Conservation (phyloP, 2,888 invertebrate genomes). For the Euplagia quadripunctaria region DNA sequence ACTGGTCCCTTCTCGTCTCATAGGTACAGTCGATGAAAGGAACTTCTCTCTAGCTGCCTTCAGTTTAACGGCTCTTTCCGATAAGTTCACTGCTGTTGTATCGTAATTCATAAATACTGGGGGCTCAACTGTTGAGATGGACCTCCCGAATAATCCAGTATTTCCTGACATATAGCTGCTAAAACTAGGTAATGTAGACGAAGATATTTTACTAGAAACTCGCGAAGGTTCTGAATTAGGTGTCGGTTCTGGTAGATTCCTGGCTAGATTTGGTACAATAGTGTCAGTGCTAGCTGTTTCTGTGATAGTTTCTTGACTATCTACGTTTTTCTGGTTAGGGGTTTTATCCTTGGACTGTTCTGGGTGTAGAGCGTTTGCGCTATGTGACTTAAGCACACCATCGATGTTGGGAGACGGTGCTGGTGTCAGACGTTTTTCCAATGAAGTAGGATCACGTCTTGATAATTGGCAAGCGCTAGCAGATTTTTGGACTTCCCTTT, state of each 20-base stretch:
- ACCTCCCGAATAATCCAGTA: slow-evolving; percentile 68
- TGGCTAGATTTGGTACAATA: slow-evolving; percentile 69
- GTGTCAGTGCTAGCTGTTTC: slow-evolving; percentile 75
- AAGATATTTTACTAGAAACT: slow-evolving; percentile 72
- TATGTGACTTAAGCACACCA: slow-evolving; percentile 81
- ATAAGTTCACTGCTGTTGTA: slow-evolving; percentile 69
- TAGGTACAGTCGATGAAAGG: slow-evolving; percentile 82
- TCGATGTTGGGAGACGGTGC: slow-evolving; percentile 61
- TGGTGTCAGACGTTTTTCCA: slow-evolving; percentile 69
- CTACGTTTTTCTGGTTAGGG: slow-evolving; percentile 53
- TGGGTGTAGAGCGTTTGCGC: slow-evolving; percentile 79
- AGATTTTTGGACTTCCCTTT: slow-evolving; percentile 89
- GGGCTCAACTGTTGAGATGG: slow-evolving; percentile 69
- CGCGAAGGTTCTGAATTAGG: slow-evolving; percentile 53
- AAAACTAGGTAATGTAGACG: slow-evolving; percentile 69
- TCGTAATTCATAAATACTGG: slow-evolving; percentile 60
- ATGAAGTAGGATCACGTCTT: slow-evolving; percentile 72
- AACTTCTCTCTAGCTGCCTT: slow-evolving; percentile 92
- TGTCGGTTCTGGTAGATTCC: slow-evolving; percentile 56
- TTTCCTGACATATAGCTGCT: slow-evolving; percentile 69
- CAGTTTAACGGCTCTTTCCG: slow-evolving; percentile 87
- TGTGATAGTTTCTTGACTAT: slow-evolving; percentile 73
- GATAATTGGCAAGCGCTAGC: slow-evolving; percentile 88
- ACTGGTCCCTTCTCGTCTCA: slow-evolving; percentile 80
- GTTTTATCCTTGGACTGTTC: slow-evolving; percentile 57